Conservation (phyloP, 2,797 vertebrate species). For the Rhynchotus rufescens region DNA sequence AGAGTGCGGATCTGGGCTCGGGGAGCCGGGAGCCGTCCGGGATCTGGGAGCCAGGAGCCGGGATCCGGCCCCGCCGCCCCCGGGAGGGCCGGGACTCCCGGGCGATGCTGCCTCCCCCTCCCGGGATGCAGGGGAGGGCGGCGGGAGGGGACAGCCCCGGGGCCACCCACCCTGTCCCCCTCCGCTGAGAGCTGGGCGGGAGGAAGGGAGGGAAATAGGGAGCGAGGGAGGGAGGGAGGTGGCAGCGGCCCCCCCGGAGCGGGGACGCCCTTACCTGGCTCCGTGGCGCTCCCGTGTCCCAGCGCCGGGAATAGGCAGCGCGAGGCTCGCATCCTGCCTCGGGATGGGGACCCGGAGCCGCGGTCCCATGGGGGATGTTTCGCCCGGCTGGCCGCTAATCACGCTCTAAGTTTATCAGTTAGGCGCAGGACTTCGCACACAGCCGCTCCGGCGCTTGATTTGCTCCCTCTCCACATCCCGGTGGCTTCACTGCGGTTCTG, state of each 20-base stretch:
- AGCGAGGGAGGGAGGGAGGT: background rate
- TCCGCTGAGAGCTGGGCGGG: background rate
- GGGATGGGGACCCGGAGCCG: fast-evolving
- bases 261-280: background rate
- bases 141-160: background rate
- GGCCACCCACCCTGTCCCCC: background rate
- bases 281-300: background rate
- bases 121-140: background rate
- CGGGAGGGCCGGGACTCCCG: background rate
- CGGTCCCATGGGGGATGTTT: background rate
- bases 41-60: background rate
- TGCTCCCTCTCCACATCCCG: background rate
- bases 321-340: background rate
- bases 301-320: background rate
- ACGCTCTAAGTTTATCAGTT: background rate
- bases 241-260: background rate
- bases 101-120: background rate
- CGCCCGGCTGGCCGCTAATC: background rate
- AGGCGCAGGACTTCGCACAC: background rate
- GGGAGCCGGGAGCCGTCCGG: too few relatives aligned
- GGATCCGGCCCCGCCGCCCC: conserved; percentile 12
- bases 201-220: background rate
- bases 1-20: too few relatives aligned
- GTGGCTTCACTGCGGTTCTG: fast-evolving
- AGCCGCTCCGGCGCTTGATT: background rate